phyloP scores from a whole-genome alignment of 1,140 invertebrate genomes.

The Drosophila mojavensis region DNA sequence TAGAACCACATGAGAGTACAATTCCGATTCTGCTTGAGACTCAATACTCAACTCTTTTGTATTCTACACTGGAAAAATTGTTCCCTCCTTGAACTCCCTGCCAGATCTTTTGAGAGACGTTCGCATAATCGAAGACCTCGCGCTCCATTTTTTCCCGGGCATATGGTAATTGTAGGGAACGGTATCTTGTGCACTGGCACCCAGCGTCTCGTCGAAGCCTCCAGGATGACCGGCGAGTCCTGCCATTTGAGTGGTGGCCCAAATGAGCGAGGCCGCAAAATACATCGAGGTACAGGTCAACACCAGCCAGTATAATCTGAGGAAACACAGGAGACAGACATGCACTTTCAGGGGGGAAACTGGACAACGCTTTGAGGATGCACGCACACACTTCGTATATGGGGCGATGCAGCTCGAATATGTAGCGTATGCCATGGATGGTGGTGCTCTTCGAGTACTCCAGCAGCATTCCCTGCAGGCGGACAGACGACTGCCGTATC shows the following conservation, averaged over 20 bases:
- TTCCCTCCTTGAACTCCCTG: constrained; percentile 46
- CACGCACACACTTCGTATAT: constrained; percentile 73
- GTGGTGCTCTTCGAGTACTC: constrained; percentile 84
- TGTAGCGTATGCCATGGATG: constrained; percentile 83
- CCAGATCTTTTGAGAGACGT: constrained; percentile 77
- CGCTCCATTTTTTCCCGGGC: constrained; percentile 87
- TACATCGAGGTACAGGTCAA: too few species aligned
- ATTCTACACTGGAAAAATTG: constrained; percentile 44
- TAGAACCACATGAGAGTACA: too few species aligned
- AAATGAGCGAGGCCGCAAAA: too few species aligned
- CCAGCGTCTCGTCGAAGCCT: too few species aligned
- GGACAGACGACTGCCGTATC: constrained; percentile 71
- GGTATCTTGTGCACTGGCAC: too few species aligned
- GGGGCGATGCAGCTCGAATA: constrained; percentile 81
- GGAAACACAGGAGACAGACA: too few species aligned
- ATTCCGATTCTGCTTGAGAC: neutral
- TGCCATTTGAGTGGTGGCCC: too few species aligned
- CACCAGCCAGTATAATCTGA: too few species aligned
- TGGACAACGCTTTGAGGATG: neutral
- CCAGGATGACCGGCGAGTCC: too few species aligned
- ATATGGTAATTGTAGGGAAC: constrained; percentile 85
- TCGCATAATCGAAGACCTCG: constrained; percentile 85
- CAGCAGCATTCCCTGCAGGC: constrained; percentile 76
- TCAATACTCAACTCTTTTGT: constrained; percentile 69
- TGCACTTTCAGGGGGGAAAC: neutral